phyloP scores from a whole-genome alignment of 2,113 vertebrate genomes.

The Stigmatopora nigra region DNA sequence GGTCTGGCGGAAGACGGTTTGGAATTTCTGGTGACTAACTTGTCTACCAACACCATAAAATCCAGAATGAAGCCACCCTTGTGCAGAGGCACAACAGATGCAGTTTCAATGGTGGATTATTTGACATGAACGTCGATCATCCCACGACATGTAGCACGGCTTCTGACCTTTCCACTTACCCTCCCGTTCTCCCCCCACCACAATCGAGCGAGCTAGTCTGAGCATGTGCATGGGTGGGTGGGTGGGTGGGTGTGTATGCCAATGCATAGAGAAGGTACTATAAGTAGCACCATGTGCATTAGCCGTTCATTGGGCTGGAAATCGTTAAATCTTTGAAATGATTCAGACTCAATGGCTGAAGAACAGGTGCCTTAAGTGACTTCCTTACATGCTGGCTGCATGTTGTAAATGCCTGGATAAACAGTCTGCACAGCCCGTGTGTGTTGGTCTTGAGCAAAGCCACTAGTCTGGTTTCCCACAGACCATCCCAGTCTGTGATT shows the following conservation, averaged over 20 bases:
- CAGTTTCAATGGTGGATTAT: slow-evolving; percentile 64
- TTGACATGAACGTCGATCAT: slow-evolving; percentile 67
- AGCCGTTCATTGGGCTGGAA: not conserved
- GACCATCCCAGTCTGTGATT: slow-evolving; percentile 67
- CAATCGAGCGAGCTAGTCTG: slow-evolving; percentile 47
- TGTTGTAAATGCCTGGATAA: slow-evolving; percentile 40
- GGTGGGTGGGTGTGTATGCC: slow-evolving; percentile 37
- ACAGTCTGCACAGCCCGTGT: slow-evolving; percentile 25
- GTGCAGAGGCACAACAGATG: slow-evolving; percentile 65
- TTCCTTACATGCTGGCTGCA: slow-evolving; percentile 16
- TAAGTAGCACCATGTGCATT: slow-evolving; percentile 22
- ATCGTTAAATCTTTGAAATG: not conserved
- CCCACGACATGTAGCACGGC: slow-evolving; percentile 58
- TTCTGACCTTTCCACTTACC: slow-evolving; percentile 64
- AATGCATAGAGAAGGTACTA: slow-evolving; percentile 21
- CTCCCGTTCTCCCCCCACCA: slow-evolving; percentile 26
- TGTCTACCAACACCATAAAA: not conserved
- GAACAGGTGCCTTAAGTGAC: slow-evolving; percentile 10
- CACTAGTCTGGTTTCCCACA: slow-evolving; percentile 66
- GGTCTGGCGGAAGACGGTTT: not conserved
- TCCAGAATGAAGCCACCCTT: slow-evolving; percentile 15
- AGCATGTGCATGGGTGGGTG: slow-evolving; percentile 43
- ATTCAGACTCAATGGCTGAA: slow-evolving; percentile 4
- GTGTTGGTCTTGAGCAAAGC: slow-evolving; percentile 43
- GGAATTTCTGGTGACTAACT: not conserved